A percentile compares a stretch with the other conserved stretches of the same genome.
Conservation (phyloP, 2,113 vertebrate genomes). For the Oxyruncus cristatus region DNA sequence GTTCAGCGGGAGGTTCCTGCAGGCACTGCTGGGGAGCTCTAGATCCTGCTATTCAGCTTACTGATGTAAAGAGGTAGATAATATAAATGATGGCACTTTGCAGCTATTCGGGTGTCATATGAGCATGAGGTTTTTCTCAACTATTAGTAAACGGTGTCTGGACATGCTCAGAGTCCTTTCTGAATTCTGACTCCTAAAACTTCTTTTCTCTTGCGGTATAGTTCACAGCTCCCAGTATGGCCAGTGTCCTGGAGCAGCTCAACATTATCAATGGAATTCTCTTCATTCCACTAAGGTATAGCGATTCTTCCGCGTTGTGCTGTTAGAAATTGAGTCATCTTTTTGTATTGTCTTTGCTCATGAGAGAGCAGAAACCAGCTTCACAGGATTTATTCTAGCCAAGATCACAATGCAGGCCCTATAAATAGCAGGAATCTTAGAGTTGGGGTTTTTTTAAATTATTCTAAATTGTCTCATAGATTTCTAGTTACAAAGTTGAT, state of each 20-base stretch:
- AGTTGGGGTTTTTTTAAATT: not conserved
- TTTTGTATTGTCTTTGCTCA: not conserved
- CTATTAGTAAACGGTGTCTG: not conserved
- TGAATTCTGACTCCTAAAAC: not conserved
- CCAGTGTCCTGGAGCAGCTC: constrained; percentile 94
- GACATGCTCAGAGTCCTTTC: not conserved
- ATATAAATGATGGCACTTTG: not conserved
- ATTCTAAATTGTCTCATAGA: not conserved
- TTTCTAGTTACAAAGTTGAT: not conserved
- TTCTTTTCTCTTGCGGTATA: not conserved
- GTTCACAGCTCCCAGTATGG: constrained; percentile 98
- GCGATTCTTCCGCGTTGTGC: not conserved
- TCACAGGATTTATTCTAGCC: not conserved
- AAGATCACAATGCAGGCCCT: not conserved
- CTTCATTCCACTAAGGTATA: constrained; percentile 97
- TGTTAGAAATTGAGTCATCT: not conserved
- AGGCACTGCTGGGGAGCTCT: not conserved
- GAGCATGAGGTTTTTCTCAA: not conserved
- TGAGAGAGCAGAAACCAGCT: not conserved
- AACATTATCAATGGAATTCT: constrained; percentile 99
- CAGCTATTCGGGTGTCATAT: accelerated
- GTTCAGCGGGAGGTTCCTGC: not conserved
- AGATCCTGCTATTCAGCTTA: not conserved
- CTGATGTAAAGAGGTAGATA: not conserved
- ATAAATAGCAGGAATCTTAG: not conserved